Conservation (phyloP, 2,797 vertebrate species). For the Podarcis siculus region DNA sequence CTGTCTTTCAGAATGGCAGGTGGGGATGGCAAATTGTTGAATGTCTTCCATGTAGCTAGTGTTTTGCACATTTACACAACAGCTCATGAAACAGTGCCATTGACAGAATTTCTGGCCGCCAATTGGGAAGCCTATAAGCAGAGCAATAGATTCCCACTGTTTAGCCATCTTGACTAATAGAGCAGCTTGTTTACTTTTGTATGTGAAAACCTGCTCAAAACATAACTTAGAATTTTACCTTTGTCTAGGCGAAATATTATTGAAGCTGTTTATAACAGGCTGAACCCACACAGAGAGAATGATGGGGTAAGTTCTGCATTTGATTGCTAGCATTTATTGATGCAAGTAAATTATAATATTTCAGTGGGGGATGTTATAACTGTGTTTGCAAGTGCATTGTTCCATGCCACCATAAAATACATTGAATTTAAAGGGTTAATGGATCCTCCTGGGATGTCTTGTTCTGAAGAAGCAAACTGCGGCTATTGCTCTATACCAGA, state of each 20-base stretch:
- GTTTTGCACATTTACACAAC: background rate
- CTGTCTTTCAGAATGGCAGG: background rate
- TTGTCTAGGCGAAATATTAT: constrained; percentile 92
- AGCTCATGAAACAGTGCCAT: background rate
- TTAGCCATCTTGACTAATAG: background rate
- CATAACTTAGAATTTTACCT: constrained; percentile 18
- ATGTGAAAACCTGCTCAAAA: constrained; percentile 38
- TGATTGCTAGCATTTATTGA: constrained; percentile 51
- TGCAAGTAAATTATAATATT: background rate
- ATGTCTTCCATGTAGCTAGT: background rate
- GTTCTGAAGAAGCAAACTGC: constrained; percentile 4
- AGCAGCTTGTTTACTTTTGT: background rate
- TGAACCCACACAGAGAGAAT: constrained; percentile 96
- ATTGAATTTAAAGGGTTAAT: constrained; percentile 4
- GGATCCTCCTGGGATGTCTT: background rate
- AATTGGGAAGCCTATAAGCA: no score
- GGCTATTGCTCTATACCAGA: background rate
- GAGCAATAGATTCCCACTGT: background rate
- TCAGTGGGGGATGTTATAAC: background rate
- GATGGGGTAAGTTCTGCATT: constrained; percentile 91
- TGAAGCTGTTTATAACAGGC: constrained; percentile 95
- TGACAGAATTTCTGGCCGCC: background rate
- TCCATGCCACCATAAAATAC: background rate
- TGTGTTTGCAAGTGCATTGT: constrained; percentile 10
- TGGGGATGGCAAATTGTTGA: background rate